These are phyloP conservation scores for Holotrichia oblita DNA, from an alignment of 1,140 invertebrate genomes.

Conservation along the genomic window DNA sequence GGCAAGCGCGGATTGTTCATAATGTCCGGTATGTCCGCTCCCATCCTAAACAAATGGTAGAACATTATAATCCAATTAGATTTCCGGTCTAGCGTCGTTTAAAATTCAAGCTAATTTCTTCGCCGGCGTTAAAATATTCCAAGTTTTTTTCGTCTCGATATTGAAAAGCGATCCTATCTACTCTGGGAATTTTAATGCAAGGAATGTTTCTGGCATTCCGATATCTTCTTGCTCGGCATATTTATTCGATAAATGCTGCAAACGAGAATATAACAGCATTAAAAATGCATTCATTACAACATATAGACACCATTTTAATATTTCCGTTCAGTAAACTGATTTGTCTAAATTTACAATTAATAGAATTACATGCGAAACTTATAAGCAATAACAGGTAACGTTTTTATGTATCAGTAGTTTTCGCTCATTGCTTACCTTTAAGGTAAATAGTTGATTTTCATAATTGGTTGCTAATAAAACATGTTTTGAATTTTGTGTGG, in stretches of 20 bases:
- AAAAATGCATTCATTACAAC: no score
- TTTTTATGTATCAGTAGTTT: no score
- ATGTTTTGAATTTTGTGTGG: no score
- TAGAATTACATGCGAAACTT: no score
- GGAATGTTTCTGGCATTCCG: neutral
- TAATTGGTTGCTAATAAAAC: no score
- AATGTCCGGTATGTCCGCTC: neutral
- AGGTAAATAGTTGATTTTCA: no score
- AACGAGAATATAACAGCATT: neutral
- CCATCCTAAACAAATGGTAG: neutral
- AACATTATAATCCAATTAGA: neutral
- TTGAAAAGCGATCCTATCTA: neutral
- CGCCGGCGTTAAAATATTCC: neutral
- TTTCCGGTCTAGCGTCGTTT: neutral
- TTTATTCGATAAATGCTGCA: neutral
- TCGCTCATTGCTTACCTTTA: no score
- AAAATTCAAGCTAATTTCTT: neutral
- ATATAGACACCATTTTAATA: no score
- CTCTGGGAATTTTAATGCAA: neutral
- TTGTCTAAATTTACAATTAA: no score
- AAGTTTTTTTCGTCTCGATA: neutral
- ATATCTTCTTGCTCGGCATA: neutral
- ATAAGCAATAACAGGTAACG: no score
- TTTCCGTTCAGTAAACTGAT: no score
- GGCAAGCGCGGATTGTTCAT: neutral